A percentile compares a stretch with the other conserved stretches of the same genome.
phyloP scores from a whole-genome alignment of 2,113 vertebrate species.

The Heterochromis multidens region DNA sequence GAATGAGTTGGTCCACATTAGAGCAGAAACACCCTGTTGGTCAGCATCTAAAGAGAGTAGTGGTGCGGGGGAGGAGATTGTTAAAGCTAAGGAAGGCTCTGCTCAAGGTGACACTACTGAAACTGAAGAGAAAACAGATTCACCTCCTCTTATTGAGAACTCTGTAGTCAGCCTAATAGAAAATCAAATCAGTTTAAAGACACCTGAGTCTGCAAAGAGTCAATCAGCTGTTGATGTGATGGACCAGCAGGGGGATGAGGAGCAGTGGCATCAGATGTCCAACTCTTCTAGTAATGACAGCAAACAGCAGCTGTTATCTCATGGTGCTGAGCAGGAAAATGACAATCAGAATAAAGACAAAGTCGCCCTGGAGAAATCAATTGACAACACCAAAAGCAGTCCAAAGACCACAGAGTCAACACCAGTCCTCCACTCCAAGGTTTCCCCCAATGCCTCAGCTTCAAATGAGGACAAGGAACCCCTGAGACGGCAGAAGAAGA shows the following conservation, averaged over 20 bases:
- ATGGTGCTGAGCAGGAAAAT: conserved; percentile 45
- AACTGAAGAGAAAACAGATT: conserved; percentile 33
- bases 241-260: conserved; percentile 44
- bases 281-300: conserved; percentile 40
- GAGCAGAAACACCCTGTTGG: conserved; percentile 42
- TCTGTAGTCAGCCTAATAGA: conserved; percentile 26
- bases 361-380: conserved; percentile 25
- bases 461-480: conserved; percentile 68
- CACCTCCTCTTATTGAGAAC: conserved; percentile 26
- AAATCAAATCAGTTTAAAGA: conserved; percentile 47
- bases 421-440: conserved; percentile 52
- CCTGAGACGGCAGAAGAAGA: conserved; percentile 75
- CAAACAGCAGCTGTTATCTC: conserved; percentile 44
- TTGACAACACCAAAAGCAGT: conserved; percentile 53
- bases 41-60: conserved; percentile 40
- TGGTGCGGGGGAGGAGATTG: conserved; percentile 15
- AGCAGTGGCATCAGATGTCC: conserved; percentile 31
- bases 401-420: conserved; percentile 63
- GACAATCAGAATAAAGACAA: conserved; percentile 66
- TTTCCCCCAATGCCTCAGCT: background rate
- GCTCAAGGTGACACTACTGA: conserved; percentile 14
- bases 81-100: conserved; percentile 13
- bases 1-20: conserved; percentile 59
- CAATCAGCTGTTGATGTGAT: conserved; percentile 28
- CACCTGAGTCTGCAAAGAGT: conserved; percentile 41